Conservation (phyloP, 1,140 invertebrate species). For the Asbolus verrucosus region DNA sequence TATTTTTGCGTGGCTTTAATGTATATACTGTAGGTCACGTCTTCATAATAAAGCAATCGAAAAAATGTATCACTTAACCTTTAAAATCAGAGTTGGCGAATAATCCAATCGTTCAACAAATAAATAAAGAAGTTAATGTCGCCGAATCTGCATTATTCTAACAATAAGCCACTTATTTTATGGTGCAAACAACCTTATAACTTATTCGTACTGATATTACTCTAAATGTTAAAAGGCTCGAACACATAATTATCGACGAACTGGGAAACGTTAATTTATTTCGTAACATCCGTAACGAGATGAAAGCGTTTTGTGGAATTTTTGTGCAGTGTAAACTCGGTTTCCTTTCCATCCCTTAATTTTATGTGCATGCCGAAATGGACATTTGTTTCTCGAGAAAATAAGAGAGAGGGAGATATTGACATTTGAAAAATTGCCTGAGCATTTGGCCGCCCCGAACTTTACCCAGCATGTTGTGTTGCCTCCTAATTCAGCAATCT, state of each 20-base stretch:
- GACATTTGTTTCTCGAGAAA: conserved; percentile 41
- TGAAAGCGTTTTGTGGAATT: background rate
- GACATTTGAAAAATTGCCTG: conserved; percentile 44
- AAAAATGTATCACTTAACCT: conserved; percentile 11
- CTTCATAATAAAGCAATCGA: background rate
- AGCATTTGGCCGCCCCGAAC: conserved; percentile 39
- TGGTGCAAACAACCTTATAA: background rate
- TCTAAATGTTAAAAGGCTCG: conserved; percentile 6
- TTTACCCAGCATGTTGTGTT: conserved; percentile 36
- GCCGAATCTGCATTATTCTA: no score
- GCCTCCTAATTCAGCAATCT: conserved; percentile 35
- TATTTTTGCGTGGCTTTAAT: conserved; percentile 17
- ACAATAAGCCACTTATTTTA: background rate
- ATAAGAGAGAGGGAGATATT: conserved; percentile 34
- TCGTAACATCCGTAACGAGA: background rate
- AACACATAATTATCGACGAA: background rate
- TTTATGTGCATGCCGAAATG: conserved; percentile 44
- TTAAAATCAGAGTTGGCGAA: no score
- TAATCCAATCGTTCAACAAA: background rate
- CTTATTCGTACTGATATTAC: background rate
- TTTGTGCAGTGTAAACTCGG: conserved; percentile 26
- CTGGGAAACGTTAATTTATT: background rate
- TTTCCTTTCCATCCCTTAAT: conserved; percentile 31
- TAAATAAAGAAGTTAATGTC: conserved; percentile 1
- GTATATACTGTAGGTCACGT: conserved; percentile 1